Base-by-base conservation (phyloP, 1,140 invertebrate species). In the Lanistes nyassanus region DNA sequence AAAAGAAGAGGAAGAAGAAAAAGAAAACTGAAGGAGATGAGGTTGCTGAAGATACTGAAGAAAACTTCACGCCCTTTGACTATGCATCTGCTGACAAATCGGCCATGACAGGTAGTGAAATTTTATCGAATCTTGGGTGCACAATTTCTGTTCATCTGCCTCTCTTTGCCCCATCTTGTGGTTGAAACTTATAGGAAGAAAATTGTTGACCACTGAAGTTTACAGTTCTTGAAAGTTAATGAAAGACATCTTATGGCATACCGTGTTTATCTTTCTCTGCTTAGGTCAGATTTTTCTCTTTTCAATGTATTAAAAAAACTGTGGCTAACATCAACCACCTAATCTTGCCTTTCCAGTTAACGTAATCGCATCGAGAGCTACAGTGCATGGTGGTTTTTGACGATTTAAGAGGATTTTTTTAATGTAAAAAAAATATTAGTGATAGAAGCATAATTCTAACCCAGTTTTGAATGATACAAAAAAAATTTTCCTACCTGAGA, bases 61-160 rank as follows among this genome's bases (percentile, higher is more conserved):
- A 74, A 34, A 70, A 71, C 58, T 69, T 77, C 62, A 66, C 72
- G 37, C 62, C 72, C 5, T 77, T 77, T 74, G 72, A 77, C 58
- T 77, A 77, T 71, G 37, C 71, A 60, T 39, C 72, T 26, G 76
- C 72, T 51, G 72, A 77, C 34, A 77, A 74, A 68, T 47, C 64
- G 2, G 56, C 39, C 0, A 31, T 77, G 26, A 64, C 72, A 68
- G 51, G 76, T 74, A 56, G n/a, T n/a, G 66, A 53, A 26, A 23
- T 65, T 36, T 34, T 21, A 31, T 19, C 0, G 11, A 65, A 47
- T 13, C 5, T 0, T 31, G 11, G 62, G 9, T 13, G 26, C 26
- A 36, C 5, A 13, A 16, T 19, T 9, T 36, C 9, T 34, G 34
- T 26, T 65, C 3, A 5, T 21, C 34, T 4, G 29, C 29, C 29